A percentile compares a stretch with the other conserved stretches of the same genome.
phyloP scores from a whole-genome alignment of 30 jellyfish, hydroid and myxozoan genomes.

The Aurelia aurita region DNA sequence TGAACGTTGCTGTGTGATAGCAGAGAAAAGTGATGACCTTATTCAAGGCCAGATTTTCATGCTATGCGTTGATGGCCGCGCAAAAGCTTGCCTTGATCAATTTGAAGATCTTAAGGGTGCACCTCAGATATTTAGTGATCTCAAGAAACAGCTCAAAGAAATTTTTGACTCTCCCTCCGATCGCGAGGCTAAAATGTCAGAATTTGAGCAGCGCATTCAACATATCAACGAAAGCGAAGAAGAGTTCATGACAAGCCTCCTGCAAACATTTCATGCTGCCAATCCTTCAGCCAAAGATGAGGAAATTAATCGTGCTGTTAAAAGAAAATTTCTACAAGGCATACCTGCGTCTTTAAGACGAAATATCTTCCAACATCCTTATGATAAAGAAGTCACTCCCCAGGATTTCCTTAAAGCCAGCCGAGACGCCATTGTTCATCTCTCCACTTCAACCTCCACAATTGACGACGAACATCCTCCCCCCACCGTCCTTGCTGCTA shows the following conservation, averaged over 20 bases:
- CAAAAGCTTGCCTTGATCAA: too few species aligned
- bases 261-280: conserved; percentile 35
- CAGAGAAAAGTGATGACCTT: too few species aligned
- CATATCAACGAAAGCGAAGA: too few species aligned
- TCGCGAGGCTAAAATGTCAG: conserved; percentile 31
- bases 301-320: conserved; percentile 19
- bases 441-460: too few species aligned
- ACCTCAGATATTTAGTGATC: too few species aligned
- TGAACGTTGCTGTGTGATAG: too few species aligned
- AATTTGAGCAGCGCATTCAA: conserved; percentile 4
- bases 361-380: conserved; percentile 22
- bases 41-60: too few species aligned
- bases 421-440: conserved; percentile 26
- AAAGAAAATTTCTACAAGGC: conserved; percentile 31
- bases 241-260: conserved; percentile 13
- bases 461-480: too few species aligned
- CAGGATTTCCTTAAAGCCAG: background rate
- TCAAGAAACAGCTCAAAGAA: too few species aligned
- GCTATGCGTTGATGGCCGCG: too few species aligned
- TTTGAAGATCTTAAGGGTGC: too few species aligned
- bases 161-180: background rate
- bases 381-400: conserved; percentile 8
- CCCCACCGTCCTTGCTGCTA: too few species aligned
- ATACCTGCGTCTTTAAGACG: conserved; percentile 16
- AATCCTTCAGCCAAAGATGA: conserved; percentile 42